A percentile compares a stretch with the other conserved stretches of the same genome.
Evolutionary conservation across 2,113 vertebrate species (phyloP).

Genomic region (Xiphophorus hellerii): DNA sequence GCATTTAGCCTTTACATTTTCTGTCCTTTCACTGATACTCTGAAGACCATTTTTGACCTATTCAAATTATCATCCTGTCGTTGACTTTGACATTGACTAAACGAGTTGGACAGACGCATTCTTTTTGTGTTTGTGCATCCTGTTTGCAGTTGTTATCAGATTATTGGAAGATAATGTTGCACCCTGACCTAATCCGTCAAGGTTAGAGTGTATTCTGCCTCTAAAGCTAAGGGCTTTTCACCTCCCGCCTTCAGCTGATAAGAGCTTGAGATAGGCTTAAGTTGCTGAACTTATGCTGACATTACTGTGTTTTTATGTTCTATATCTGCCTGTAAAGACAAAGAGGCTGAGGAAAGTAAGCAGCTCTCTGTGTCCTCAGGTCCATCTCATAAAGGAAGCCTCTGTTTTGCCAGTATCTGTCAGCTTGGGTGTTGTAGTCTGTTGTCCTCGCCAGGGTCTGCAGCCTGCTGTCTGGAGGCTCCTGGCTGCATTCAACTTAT

Average conservation of each 20-base stretch:
- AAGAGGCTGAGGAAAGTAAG: not conserved
- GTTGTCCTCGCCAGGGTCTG: not conserved
- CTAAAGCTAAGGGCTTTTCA: slow-evolving; percentile 9
- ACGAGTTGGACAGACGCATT: not conserved
- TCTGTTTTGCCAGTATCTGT: slow-evolving; percentile 8
- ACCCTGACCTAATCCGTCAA: not conserved
- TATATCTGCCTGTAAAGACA: not conserved
- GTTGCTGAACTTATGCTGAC: not conserved
- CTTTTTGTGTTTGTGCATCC: not conserved
- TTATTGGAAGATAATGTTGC: not conserved
- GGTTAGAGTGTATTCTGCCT: not conserved
- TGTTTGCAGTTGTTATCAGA: not conserved
- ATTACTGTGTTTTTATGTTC: not conserved
- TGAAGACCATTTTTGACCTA: not conserved
- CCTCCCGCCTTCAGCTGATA: not conserved
- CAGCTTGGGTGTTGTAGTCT: not conserved
- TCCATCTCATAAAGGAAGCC: not conserved
- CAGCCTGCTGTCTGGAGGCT: not conserved
- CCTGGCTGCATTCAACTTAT: not conserved
- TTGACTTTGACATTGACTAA: not conserved
- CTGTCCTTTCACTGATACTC: not conserved
- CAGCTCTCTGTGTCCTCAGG: not conserved
- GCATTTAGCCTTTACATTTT: not conserved
- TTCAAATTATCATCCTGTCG: not conserved
- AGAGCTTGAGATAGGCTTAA: slow-evolving; percentile 8